Evolutionary conservation across 2,888 invertebrate species (phyloP).

Genomic region (Orchesella flavescens): DNA sequence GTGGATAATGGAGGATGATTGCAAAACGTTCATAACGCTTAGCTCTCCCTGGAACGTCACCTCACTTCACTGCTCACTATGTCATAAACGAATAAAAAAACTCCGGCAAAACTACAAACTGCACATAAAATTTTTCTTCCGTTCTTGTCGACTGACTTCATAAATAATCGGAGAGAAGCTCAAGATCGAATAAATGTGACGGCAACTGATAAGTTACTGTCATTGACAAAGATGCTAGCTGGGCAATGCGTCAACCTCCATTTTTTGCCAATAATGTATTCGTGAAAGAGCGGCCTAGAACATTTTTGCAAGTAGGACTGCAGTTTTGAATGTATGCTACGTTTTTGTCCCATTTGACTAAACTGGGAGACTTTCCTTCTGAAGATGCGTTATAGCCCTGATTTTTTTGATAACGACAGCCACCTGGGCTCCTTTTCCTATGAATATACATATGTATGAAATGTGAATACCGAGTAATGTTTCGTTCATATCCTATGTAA

Average conservation of each 20-base stretch:
- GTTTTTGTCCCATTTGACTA: background rate
- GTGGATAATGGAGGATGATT: background rate
- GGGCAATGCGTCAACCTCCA: background rate
- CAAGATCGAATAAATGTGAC: background rate
- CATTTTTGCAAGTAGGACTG: background rate
- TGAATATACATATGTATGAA: background rate
- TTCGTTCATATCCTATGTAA: too few species aligned
- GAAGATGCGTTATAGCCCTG: background rate
- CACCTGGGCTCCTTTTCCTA: background rate
- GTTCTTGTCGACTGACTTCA: background rate
- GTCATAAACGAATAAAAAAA: background rate
- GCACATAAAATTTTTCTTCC: background rate
- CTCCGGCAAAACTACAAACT: background rate
- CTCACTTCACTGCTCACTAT: too few species aligned
- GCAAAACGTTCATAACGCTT: too few species aligned
- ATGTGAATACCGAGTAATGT: too few species aligned
- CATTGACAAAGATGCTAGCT: background rate
- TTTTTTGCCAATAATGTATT: conserved; percentile 15
- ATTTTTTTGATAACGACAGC: background rate
- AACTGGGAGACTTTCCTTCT: too few species aligned
- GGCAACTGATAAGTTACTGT: conserved; percentile 6
- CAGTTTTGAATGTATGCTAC: background rate
- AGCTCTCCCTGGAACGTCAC: too few species aligned
- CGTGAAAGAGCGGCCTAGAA: background rate
- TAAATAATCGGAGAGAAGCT: background rate